A percentile compares a stretch with the other conserved stretches of the same genome.
Conservation (phyloP, 2,797 vertebrate genomes). For the Oreochromis grahami region DNA sequence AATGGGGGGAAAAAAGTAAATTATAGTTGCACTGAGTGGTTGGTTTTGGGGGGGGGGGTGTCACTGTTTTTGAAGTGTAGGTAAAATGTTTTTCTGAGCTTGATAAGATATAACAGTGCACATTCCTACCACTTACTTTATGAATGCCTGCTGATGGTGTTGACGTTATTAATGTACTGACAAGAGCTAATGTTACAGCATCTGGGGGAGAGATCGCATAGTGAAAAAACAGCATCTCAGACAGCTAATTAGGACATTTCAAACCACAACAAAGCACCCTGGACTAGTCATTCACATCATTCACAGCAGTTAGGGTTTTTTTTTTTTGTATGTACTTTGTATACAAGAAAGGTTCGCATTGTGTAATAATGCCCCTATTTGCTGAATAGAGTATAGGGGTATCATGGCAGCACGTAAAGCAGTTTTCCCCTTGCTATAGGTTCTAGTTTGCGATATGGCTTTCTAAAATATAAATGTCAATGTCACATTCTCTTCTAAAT, state of each 20-base stretch:
- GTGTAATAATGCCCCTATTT: background rate
- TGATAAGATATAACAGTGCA: background rate
- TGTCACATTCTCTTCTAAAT: background rate
- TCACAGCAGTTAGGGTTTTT: accelerated
- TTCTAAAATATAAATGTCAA: background rate
- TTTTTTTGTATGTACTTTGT: background rate
- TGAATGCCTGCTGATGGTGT: background rate
- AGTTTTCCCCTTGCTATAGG: background rate
- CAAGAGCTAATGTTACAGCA: background rate
- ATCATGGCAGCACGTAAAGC: background rate
- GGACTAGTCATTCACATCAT: background rate
- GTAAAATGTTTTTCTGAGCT: background rate
- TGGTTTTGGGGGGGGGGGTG: background rate
- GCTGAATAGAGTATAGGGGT: background rate
- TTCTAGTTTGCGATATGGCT: background rate
- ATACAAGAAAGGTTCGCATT: background rate
- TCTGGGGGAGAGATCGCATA: background rate
- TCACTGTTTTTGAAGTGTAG: background rate
- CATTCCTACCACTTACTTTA: background rate
- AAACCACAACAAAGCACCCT: background rate
- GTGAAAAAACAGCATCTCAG: background rate
- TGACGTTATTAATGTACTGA: background rate
- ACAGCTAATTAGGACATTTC: background rate
- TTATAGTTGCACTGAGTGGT: background rate
- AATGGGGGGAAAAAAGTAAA: background rate